Base-by-base conservation (phyloP, 35 echinoderm and acorn worm species). In the Apostichopus parvimensis region DNA sequence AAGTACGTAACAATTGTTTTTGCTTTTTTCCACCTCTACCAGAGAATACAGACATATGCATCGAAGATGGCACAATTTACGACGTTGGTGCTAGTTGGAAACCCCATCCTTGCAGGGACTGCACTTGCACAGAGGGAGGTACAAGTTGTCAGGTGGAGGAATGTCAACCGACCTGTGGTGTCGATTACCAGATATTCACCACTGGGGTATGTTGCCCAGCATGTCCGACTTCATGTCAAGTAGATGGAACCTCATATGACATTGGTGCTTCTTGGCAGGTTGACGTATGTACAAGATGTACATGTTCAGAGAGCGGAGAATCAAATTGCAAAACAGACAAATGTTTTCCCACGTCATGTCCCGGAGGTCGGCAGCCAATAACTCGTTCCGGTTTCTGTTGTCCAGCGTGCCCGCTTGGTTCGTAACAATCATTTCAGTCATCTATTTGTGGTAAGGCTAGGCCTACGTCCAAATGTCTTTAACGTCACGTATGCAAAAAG, bases 21-120 rank as follows among this genome's bases (percentile, higher is more conserved):
- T 73, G 15, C 70, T 73, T 73, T 17, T 73, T 25, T 72, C n/a
- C 25, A 18, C 52, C 54, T 13, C 24, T 52, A 8, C 7, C 68
- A 88, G 86, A 88, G 24, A 88, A 72, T 88, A n/a, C 62, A 71
- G 11, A 64, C 9, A 53, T 88, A 12, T 88, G 86, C 8, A 72
- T 64, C 2, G 86, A 88, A 68, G 57, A 88, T 54, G 86, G 86
- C 10, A 62, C 18, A 1, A 88, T 73, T 17, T 88, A 88, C 24
- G 52, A 88, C 23, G 86, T 72, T 26, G 86, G 68, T 9, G 61
- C 71, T 57, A 34, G 5, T 5, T 88, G 86, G 86, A 88, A 53
- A 2, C 86, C 86, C 8, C 13, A 68, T 72, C 62, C 86, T 5
- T 88, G 86, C 34, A 73, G 9, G 6, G 60, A 13, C 6, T 88